These are phyloP conservation scores for Aspidiotus rigidus DNA, from an alignment of 2,888 invertebrate species.

Conservation along the genomic window DNA sequence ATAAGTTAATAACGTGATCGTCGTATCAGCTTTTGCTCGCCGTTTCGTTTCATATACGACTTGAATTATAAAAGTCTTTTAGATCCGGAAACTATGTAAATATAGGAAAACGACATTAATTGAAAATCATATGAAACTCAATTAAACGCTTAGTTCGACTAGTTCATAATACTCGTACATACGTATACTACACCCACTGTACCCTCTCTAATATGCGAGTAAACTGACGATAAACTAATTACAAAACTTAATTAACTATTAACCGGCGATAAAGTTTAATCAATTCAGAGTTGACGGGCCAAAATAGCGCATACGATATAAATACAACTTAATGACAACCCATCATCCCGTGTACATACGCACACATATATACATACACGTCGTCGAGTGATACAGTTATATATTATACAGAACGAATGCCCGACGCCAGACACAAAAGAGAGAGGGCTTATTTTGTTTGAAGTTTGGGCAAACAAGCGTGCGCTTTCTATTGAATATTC, in stretches of 20 bases:
- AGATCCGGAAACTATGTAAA: constrained; percentile 32
- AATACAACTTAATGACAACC: constrained; percentile 31
- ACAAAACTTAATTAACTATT: constrained; percentile 34
- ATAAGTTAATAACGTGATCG: not conserved
- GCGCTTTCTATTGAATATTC: not conserved
- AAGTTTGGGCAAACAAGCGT: not conserved
- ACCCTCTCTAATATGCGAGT: constrained; percentile 26
- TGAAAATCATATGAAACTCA: constrained; percentile 34
- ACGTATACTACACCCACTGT: not conserved
- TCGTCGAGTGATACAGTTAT: not conserved
- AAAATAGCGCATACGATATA: constrained; percentile 15
- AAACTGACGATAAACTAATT: constrained; percentile 33
- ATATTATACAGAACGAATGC: no score
- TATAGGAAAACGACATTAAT: constrained; percentile 33
- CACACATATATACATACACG: no score
- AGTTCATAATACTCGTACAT: constrained; percentile 3
- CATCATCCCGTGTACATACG: not conserved
- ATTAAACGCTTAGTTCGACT: constrained; percentile 33
- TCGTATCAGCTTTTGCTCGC: not conserved
- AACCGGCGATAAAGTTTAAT: constrained; percentile 33
- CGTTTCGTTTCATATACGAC: constrained; percentile 25
- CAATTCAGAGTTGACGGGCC: constrained; percentile 27
- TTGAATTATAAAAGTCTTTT: constrained; percentile 30
- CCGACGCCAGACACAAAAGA: no score
- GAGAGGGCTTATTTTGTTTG: not conserved